Percentiles rank a stretch among this genome's conserved stretches.
Evolutionary conservation across 2,797 vertebrate genomes (phyloP).

Genomic region (Parambassis ranga): DNA sequence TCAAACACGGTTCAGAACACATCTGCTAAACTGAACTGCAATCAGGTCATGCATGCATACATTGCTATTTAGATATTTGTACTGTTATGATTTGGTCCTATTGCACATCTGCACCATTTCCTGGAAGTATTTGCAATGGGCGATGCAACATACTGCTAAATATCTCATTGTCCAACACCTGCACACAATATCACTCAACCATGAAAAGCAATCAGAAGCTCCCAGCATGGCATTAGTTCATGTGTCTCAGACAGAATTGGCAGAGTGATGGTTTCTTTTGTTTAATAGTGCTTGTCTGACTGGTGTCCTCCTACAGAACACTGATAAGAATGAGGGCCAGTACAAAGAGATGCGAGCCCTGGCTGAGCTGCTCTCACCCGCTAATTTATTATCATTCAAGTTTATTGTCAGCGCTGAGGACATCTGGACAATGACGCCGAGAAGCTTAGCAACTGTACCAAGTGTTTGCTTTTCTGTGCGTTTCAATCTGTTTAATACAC

Average conservation of each 20-base stretch:
- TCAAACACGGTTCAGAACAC: no score
- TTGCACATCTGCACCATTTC: not conserved
- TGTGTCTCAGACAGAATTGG: slow-evolving; percentile 1
- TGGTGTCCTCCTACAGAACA: slow-evolving; percentile 19
- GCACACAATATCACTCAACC: not conserved
- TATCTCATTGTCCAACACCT: slow-evolving; percentile 7
- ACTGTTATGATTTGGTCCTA: no score
- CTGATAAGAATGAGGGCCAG: slow-evolving; percentile 24
- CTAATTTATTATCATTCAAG: slow-evolving; percentile 32
- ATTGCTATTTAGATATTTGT: no score
- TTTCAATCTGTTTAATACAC: not conserved
- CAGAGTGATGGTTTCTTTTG: slow-evolving; percentile 25
- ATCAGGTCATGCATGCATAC: no score
- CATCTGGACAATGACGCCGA: slow-evolving; percentile 32
- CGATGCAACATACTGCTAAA: not conserved
- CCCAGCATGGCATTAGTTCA: slow-evolving; percentile 2
- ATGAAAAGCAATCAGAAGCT: slow-evolving; percentile 15
- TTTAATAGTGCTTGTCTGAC: slow-evolving; percentile 38
- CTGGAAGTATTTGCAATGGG: not conserved
- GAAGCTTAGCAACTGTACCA: slow-evolving; percentile 19
- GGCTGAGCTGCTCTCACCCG: not conserved
- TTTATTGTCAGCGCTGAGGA: slow-evolving; percentile 24
- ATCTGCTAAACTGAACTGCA: not conserved
- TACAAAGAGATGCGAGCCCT: slow-evolving; percentile 25
- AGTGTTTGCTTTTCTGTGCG: slow-evolving; percentile 6